phyloP scores from a whole-genome alignment of 2,888 invertebrate genomes.

The Acronicta leporina region DNA sequence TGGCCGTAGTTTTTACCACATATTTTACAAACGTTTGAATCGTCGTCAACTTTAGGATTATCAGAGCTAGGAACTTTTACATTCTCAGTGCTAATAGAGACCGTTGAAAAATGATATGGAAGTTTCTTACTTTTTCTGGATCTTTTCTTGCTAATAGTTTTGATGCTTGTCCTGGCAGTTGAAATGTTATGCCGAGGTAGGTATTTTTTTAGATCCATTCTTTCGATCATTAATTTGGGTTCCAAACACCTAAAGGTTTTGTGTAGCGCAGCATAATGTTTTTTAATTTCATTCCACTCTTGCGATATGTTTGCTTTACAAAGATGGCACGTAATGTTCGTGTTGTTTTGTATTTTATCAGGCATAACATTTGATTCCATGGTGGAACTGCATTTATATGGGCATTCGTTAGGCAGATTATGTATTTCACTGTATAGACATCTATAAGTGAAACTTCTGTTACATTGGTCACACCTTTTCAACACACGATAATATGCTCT shows the following conservation, averaged over 20 bases:
- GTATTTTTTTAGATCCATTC: constrained; percentile 64
- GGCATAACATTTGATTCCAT: constrained; percentile 40
- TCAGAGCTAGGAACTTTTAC: neutral
- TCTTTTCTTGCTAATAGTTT: constrained; percentile 39
- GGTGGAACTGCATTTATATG: constrained; percentile 70
- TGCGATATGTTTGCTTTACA: constrained; percentile 71
- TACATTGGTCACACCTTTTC: constrained; percentile 77
- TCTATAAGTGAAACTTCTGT: constrained; percentile 74
- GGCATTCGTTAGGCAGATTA: constrained; percentile 74
- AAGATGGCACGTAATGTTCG: constrained; percentile 70
- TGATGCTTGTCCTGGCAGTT: constrained; percentile 25
- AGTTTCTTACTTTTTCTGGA: constrained; percentile 43
- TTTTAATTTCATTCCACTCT: constrained; percentile 76
- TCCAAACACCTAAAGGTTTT: constrained; percentile 75
- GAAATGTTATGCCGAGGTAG: constrained; percentile 38
- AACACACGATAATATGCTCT: constrained; percentile 73
- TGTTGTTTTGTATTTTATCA: constrained; percentile 25
- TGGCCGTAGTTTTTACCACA: constrained; percentile 74
- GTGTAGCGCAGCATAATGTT: constrained; percentile 74
- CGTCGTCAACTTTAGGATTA: constrained; percentile 3
- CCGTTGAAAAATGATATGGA: constrained; percentile 21
- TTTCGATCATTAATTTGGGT: constrained; percentile 66
- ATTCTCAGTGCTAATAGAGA: constrained; percentile 7
- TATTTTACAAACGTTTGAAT: constrained; percentile 74
- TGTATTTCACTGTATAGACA: constrained; percentile 74